These are phyloP conservation scores for Drosophila pallidifrons DNA, from an alignment of 1,140 invertebrate genomes.

Conservation along the genomic window DNA sequence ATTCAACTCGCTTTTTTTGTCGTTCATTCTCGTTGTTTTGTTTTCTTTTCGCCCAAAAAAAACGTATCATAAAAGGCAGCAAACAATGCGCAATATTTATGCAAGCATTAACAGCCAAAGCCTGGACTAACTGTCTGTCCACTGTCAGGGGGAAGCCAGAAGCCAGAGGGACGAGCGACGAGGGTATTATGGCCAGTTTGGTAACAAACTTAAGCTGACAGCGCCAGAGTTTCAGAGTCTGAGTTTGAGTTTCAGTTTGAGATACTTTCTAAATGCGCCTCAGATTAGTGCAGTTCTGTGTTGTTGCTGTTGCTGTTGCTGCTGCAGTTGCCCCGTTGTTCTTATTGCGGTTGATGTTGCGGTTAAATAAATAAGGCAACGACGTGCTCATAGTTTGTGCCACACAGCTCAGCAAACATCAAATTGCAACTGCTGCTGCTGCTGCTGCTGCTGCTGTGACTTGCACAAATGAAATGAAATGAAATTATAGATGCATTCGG, in stretches of 20 bases:
- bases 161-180: neutral
- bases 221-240: slow-evolving; percentile 30
- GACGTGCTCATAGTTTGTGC: slow-evolving; percentile 49
- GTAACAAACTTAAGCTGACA: slow-evolving; percentile 75
- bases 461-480: slow-evolving; percentile 54
- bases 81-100: slow-evolving; percentile 79
- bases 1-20: slow-evolving; percentile 36
- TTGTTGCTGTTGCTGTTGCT: slow-evolving; percentile 11
- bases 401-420: slow-evolving; percentile 48
- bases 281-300: slow-evolving; percentile 47
- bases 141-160: neutral
- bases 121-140: slow-evolving; percentile 37
- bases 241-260: slow-evolving; percentile 50
- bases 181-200: slow-evolving; percentile 45
- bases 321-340: slow-evolving; percentile 58
- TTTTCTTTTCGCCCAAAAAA: slow-evolving; percentile 8
- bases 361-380: slow-evolving; percentile 80
- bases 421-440: slow-evolving; percentile 31
- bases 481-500: slow-evolving; percentile 67
- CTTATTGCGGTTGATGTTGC: slow-evolving; percentile 80
- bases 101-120: slow-evolving; percentile 67
- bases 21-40: neutral
- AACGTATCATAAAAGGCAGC: slow-evolving; percentile 36
- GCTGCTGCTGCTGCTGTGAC: slow-evolving; percentile 28
- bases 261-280: slow-evolving; percentile 71